Percentiles rank a stretch among this genome's conserved stretches.
These are phyloP conservation scores for Polypterus senegalus DNA, from an alignment of 2,113 vertebrate genomes.

Conservation along the genomic window DNA sequence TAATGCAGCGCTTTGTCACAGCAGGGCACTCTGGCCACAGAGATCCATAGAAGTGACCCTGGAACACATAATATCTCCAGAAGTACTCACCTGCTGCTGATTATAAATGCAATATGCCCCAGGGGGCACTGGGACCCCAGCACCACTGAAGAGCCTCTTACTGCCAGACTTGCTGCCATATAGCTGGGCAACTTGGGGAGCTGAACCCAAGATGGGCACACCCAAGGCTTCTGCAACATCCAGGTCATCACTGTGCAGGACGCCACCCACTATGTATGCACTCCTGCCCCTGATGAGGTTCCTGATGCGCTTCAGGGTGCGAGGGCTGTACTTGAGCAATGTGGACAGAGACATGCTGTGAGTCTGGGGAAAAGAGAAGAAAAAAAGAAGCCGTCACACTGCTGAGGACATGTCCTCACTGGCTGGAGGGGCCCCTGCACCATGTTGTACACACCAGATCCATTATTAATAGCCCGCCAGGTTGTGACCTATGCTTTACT, in stretches of 20 bases:
- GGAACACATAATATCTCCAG: too few relatives aligned
- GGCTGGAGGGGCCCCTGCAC: constrained; percentile 57
- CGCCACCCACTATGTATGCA: constrained; percentile 61
- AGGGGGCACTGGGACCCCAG: constrained; percentile 56
- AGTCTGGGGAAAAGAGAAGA: constrained; percentile 37
- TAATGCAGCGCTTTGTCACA: too few relatives aligned
- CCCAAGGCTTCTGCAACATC: constrained; percentile 67
- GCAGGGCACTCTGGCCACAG: too few relatives aligned
- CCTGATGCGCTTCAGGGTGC: constrained; percentile 57
- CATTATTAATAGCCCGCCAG: constrained; percentile 86
- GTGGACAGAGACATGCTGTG: constrained; percentile 72
- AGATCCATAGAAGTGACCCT: too few relatives aligned
- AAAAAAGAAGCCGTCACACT: constrained; percentile 3
- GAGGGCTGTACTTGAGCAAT: constrained; percentile 73
- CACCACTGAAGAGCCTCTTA: constrained; percentile 52
- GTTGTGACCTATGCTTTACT: constrained; percentile 91
- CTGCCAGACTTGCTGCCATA: constrained; percentile 71
- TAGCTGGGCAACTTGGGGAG: constrained; percentile 57
- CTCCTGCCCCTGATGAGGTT: constrained; percentile 53
- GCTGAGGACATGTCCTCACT: constrained; percentile 29
- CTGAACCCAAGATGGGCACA: constrained; percentile 66
- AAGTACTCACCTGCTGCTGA: constrained; percentile 54
- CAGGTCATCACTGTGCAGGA: constrained; percentile 65
- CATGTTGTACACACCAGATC: constrained; percentile 66
- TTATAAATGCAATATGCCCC: constrained; percentile 52